phyloP scores from a whole-genome alignment of 2,888 invertebrate genomes.

The Myopa tessellatipennis region DNA sequence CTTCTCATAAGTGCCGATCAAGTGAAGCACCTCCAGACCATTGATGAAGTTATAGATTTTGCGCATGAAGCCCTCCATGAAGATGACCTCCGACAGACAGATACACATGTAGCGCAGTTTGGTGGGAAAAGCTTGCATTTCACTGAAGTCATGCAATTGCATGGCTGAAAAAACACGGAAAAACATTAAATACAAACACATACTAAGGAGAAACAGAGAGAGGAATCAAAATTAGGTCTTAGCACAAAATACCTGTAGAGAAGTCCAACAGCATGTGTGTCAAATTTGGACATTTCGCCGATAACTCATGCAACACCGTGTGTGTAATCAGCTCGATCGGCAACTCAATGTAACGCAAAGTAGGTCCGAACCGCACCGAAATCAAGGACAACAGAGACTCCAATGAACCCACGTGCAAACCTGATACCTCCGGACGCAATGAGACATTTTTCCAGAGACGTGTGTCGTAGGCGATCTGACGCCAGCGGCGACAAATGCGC shows the following conservation, averaged over 20 bases:
- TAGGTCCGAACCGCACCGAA: slow-evolving; percentile 87
- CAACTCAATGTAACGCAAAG: slow-evolving; percentile 89
- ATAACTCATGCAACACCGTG: slow-evolving; percentile 94
- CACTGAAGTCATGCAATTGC: slow-evolving; percentile 99
- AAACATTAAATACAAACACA: no score
- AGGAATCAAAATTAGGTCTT: neutral
- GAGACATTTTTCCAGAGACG: slow-evolving; percentile 96
- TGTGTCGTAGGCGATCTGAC: slow-evolving; percentile 94
- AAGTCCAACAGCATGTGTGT: slow-evolving; percentile 97
- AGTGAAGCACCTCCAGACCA: slow-evolving; percentile 92
- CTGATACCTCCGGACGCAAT: slow-evolving; percentile 95
- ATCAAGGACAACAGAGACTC: slow-evolving; percentile 90
- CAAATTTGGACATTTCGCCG: slow-evolving; percentile 94
- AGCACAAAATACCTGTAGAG: slow-evolving; percentile 76
- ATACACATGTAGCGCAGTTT: slow-evolving; percentile 95
- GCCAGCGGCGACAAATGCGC: slow-evolving; percentile 95
- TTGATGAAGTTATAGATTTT: slow-evolving; percentile 99
- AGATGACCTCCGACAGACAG: slow-evolving; percentile 97
- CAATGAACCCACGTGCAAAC: slow-evolving; percentile 77
- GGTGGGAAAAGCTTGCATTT: slow-evolving; percentile 98
- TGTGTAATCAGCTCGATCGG: slow-evolving; percentile 97
- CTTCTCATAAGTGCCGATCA: slow-evolving; percentile 98
- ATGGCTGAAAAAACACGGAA: slow-evolving; percentile 74
- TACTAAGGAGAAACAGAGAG: no score
- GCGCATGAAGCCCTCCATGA: slow-evolving; percentile 99